A percentile compares a stretch with the other conserved stretches of the same genome.
Evolutionary conservation across 2,797 vertebrate species (phyloP).

Genomic region (Cygnus olor): DNA sequence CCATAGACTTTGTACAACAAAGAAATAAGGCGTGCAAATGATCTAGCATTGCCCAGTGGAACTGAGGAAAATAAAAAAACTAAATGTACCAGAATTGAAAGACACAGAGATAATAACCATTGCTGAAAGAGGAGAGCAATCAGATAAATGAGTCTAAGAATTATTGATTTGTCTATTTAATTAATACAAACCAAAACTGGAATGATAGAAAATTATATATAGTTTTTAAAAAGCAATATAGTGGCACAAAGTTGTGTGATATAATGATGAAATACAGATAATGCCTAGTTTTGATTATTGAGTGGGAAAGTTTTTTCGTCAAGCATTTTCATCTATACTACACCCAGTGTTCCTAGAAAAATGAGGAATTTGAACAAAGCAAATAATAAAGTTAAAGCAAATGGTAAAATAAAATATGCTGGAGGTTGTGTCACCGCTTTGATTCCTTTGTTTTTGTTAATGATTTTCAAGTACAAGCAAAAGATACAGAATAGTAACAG

Average conservation of each 20-base stretch:
- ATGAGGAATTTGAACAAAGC: background rate
- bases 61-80: background rate
- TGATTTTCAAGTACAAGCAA: background rate
- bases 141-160: background rate
- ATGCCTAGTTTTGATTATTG: background rate
- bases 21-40: background rate
- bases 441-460: background rate
- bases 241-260: background rate
- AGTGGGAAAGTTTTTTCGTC: background rate
- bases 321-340: background rate
- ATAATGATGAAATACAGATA: background rate
- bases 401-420: background rate
- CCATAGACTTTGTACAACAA: fast-evolving
- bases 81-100: background rate
- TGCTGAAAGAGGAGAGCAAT: background rate
- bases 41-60: background rate
- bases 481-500: background rate
- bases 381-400: background rate
- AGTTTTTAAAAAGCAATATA: background rate
- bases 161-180: conserved; percentile 8
- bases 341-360: background rate
- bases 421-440: background rate
- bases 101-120: background rate
- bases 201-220: background rate
- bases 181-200: background rate